phyloP scores from a whole-genome alignment of 2,888 invertebrate genomes.

The Melangyna quadrimaculata region DNA sequence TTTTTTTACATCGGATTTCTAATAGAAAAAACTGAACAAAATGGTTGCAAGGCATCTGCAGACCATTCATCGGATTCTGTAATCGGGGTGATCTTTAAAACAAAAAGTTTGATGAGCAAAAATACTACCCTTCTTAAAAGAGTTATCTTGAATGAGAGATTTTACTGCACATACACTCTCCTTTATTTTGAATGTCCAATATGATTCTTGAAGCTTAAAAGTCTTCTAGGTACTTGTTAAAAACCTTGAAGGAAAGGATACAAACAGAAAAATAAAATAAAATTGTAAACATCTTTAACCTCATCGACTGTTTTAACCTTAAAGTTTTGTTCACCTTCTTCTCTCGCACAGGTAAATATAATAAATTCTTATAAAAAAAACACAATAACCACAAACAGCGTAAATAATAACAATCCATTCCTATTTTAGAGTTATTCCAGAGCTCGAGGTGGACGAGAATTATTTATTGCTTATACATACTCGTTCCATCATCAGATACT shows the following conservation, averaged over 20 bases:
- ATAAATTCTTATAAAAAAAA: neutral
- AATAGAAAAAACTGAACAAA: too few species aligned
- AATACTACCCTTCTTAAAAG: too few species aligned
- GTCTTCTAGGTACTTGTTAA: neutral
- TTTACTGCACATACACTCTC: neutral
- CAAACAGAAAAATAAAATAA: neutral
- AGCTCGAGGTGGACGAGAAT: slow-evolving; percentile 29
- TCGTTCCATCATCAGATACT: slow-evolving; percentile 37
- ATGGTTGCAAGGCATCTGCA: too few species aligned
- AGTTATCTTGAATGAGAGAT: neutral
- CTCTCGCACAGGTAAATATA: neutral
- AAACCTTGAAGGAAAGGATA: neutral
- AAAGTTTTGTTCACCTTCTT: slow-evolving; percentile 13
- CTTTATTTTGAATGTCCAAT: neutral
- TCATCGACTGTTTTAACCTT: neutral
- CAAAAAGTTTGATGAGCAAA: too few species aligned
- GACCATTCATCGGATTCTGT: too few species aligned
- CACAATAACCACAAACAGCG: neutral
- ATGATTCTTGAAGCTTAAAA: neutral
- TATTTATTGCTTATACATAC: slow-evolving; percentile 30
- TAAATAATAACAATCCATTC: slow-evolving; percentile 33
- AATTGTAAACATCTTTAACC: neutral
- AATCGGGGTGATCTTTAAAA: too few species aligned
- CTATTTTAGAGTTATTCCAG: slow-evolving; percentile 23
- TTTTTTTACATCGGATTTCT: too few species aligned